Base-by-base conservation (phyloP, 53 echinoderm and acorn worm genomes). In the Holothuria leucospilota region DNA sequence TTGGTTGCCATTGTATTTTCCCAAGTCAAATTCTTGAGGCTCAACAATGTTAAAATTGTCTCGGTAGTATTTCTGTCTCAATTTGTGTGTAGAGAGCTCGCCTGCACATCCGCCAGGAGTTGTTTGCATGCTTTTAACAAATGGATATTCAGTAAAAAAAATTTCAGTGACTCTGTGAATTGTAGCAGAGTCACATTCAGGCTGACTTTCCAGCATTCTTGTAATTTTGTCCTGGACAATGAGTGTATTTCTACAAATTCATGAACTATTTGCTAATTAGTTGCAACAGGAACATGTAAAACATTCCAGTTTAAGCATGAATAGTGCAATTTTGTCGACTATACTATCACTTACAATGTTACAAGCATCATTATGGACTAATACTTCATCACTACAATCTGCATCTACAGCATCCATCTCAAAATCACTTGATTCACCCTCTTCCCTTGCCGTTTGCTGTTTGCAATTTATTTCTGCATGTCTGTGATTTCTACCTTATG, bases 241-340 rank as follows among this genome's bases (percentile, higher is more conserved):
- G 16, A 75, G 25, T 39, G 52, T 75, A 51, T 6, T 52, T 42
- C 77, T 75, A 75, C 49, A 46, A 75, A 75, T 26, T 75, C 49
- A 3, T 75, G 21, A 75, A 51, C 77, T 75, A 75, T 40, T 46
- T 75, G 77, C 20, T 75, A 51, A 75, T 51, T 75, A n/a, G 7
- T 51, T 75, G 26, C 77, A 20, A 52, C 46, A 75, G 77, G 77
- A 42, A 75, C 16, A 75, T 51, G 77, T 24, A 75, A 75, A 51
- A 75, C 77, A 39, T 42, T 52, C 77, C 53, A 75, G n/a, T 20
- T 75, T 75, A 24, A 69, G 69, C 69, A 69, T 69, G 38, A 27
- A 27, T 16, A 51, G 77, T 21, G 69, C 69, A 69, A 69, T 69
- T 28, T 30, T 69, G 29, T 23, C 38, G 9, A 26, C 69, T 69